phyloP scores from a whole-genome alignment of 2,797 vertebrate genomes.

The Zenarchopterus dispar region DNA sequence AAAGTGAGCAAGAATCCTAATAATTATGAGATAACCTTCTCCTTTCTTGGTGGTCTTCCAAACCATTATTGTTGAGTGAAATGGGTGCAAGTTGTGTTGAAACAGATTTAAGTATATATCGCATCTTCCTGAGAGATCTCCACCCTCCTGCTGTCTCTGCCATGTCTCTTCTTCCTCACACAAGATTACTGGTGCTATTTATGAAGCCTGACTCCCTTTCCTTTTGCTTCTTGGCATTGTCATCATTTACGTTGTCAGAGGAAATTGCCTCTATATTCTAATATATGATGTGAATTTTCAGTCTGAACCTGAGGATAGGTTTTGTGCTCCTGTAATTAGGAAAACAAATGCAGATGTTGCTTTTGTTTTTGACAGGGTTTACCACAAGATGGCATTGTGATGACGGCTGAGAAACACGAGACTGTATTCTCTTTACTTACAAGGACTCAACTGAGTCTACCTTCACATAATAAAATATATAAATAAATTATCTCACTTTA shows the following conservation, averaged over 20 bases:
- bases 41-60: too few relatives aligned
- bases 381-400: slow-evolving; percentile 51
- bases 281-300: too few relatives aligned
- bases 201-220: background rate
- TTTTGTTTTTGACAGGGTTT: slow-evolving; percentile 28
- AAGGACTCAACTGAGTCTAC: background rate
- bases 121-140: too few relatives aligned
- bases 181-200: background rate
- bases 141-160: too few relatives aligned
- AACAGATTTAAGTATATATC: background rate
- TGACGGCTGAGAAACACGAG: slow-evolving; percentile 23
- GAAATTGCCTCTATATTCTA: background rate
- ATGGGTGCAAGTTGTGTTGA: background rate
- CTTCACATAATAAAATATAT: background rate
- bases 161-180: background rate
- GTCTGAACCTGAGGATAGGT: too few relatives aligned
- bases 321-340: slow-evolving; percentile 8
- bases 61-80: background rate
- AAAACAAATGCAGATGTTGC: background rate
- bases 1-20: too few relatives aligned
- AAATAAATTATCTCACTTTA: background rate
- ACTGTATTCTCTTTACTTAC: background rate
- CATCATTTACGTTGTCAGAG: background rate
- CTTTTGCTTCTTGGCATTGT: too few relatives aligned
- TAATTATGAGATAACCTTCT: too few relatives aligned